Percentiles rank a stretch among this genome's conserved stretches.
phyloP scores from a whole-genome alignment of 2,797 vertebrate genomes.

The Pangasius krempfi region DNA sequence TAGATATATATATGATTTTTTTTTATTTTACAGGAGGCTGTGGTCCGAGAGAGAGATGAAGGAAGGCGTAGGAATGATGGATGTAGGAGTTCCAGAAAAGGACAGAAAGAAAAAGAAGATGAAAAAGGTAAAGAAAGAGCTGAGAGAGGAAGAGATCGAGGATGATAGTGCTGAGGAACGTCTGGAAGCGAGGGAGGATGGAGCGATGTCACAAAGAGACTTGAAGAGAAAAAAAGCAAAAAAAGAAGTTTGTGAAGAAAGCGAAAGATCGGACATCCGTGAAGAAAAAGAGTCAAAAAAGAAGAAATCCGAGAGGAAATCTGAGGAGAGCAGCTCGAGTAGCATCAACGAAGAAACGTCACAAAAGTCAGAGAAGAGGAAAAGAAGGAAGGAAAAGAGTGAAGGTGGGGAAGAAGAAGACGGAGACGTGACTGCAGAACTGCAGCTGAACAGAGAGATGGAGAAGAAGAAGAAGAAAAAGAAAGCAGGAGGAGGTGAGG shows the following conservation, averaged over 20 bases:
- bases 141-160: not conserved
- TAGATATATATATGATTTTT: too few species aligned
- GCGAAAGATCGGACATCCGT: not conserved
- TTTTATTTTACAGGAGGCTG: not conserved
- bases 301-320: not conserved
- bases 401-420: too few species aligned
- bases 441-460: not conserved
- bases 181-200: not conserved
- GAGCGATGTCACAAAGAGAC: not conserved
- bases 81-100: conserved; percentile 26
- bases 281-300: not conserved
- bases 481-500: conserved; percentile 14
- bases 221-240: not conserved
- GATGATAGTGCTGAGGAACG: not conserved
- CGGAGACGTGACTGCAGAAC: not conserved
- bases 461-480: conserved; percentile 1
- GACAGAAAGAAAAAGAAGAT: conserved; percentile 36
- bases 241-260: not conserved
- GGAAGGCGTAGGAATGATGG: conserved; percentile 13
- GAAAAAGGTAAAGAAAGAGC: not conserved
- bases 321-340: not conserved
- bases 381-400: not conserved
- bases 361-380: not conserved
- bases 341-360: not conserved
- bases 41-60: not conserved